Base-by-base conservation (phyloP, 2,888 invertebrate genomes). In the Drosophila fungiperda region DNA sequence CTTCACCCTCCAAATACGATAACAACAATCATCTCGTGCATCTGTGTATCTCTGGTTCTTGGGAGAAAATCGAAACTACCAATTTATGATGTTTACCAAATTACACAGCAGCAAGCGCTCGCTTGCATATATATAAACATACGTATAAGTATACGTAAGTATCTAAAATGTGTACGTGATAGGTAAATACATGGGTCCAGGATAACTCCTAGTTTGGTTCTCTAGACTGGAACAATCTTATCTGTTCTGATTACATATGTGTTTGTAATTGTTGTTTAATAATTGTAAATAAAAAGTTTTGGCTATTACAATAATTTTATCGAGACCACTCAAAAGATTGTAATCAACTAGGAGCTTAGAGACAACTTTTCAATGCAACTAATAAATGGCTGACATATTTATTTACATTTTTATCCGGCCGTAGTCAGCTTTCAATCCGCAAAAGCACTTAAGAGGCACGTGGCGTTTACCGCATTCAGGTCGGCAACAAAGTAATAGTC, bases 381-480 rank as follows among this genome's bases (percentile, higher is more conserved):
- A 45, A 45, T 42, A 33, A 11, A 15, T 49, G 33, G 11, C 23
- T 35, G 42, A 48, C 35, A 66, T 57, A 57, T 73, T 45, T 63
- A 63, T 60, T 54, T 50, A 49, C 48, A 63, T 60, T 67, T 50
- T 36, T 36, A 38, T 36, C 23, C 23, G 35, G 49, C 29, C 32
- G 50, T 29, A 36, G 23, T 35, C 38, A 52, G 57, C 58, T 76
- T 60, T 32, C 32, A 53, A 83, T 77, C 59, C 52, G 60, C 40
- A 80, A 90, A 79, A 72, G 78, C 90, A 89, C 88, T 88, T 87
- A 87, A 78, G 36, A 40, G 85, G 48, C 88, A 90, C 88, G 88
- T 88, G 87, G 38, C 81, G 9, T n/a, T 9, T 42, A 40, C 50
- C 32, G 33, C 50, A 48, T 32, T 38, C 29, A 40, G n/a, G 20